Percentiles rank a stretch among this genome's conserved stretches.
phyloP scores from a whole-genome alignment of 2,113 vertebrate species.

The Oxyruncus cristatus region DNA sequence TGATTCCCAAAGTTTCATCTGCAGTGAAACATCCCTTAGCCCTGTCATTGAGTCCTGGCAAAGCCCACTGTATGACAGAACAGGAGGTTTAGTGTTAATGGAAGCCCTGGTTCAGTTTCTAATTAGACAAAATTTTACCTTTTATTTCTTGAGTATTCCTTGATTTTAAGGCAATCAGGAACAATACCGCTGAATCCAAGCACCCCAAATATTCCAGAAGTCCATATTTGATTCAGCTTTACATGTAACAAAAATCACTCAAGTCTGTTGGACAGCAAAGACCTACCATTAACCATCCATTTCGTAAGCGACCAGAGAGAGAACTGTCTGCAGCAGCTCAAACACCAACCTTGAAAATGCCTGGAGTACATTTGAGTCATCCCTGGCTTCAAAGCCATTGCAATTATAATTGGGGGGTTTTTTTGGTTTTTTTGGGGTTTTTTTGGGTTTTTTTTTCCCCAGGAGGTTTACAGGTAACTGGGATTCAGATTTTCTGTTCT shows the following conservation, averaged over 20 bases:
- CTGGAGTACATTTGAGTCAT: background rate
- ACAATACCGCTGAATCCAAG: background rate
- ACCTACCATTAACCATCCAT: background rate
- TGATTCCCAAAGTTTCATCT: background rate
- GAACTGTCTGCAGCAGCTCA: background rate
- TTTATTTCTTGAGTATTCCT: background rate
- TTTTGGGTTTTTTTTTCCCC: background rate
- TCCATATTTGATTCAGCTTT: background rate
- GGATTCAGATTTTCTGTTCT: background rate
- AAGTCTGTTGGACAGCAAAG: background rate
- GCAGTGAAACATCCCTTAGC: background rate
- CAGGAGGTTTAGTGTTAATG: background rate
- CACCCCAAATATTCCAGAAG: background rate
- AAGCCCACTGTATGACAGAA: background rate
- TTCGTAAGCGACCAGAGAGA: background rate
- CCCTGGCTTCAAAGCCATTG: background rate
- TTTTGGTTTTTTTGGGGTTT: background rate
- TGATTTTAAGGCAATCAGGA: background rate
- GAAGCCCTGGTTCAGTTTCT: background rate
- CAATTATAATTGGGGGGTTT: background rate
- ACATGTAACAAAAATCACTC: background rate
- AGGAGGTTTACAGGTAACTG: background rate
- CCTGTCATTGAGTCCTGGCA: background rate
- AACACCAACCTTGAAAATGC: background rate
- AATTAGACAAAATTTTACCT: background rate